Evolutionary conservation across 2,888 invertebrate species (phyloP).

Genomic region (Cephus pygmeus): DNA sequence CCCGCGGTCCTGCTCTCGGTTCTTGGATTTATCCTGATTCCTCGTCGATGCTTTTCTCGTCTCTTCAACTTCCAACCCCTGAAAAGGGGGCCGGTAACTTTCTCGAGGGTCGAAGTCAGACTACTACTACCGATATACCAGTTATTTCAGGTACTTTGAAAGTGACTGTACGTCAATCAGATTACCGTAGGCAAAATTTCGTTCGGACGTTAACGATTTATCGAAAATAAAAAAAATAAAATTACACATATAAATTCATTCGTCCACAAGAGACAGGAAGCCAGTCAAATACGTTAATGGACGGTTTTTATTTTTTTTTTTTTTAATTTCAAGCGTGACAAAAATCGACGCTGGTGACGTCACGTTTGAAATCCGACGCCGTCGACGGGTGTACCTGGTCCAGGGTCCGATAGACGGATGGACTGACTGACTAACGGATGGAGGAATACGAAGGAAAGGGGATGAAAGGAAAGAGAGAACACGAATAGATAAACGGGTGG

Average conservation of each 20-base stretch:
- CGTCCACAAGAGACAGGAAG: neutral
- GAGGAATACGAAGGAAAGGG: neutral
- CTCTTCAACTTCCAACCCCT: neutral
- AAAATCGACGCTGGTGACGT: neutral
- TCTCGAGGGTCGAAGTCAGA: neutral
- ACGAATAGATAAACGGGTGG: neutral
- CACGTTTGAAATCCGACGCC: neutral
- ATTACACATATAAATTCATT: neutral
- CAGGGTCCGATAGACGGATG: neutral
- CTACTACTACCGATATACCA: neutral
- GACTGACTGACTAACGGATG: neutral
- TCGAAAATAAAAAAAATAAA: neutral
- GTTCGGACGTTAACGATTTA: neutral
- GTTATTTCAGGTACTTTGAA: neutral
- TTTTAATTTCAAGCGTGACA: neutral
- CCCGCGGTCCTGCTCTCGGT: neutral
- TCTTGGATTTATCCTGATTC: conserved; percentile 2
- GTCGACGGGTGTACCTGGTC: neutral
- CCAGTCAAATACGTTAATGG: neutral
- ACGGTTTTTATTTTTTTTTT: neutral
- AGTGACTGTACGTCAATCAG: neutral
- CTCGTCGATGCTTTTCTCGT: conserved; percentile 8
- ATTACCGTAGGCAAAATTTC: neutral
- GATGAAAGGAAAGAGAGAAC: neutral
- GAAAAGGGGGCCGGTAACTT: neutral